Evolutionary conservation across 2,797 vertebrate species (phyloP), one percentile per base, ranked within the genome.

Genomic region (Heteromormyrus szaboi): DNA sequence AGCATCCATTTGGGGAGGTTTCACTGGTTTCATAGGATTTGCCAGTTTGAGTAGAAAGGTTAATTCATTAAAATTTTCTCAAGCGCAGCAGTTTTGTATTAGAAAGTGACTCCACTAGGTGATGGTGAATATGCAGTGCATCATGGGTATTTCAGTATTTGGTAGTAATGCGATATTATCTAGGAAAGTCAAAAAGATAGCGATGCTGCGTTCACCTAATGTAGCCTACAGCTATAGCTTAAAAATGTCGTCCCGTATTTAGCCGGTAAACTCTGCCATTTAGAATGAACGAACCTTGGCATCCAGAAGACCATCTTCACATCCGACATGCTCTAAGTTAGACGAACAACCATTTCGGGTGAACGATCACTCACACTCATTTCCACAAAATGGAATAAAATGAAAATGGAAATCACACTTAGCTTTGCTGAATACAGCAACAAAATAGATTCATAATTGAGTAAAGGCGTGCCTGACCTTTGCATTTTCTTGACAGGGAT

Each of bases 341-440:
- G 19, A 56, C 59, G 8, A 19, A 62, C 51, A 22, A 8, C 37
- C 12, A 56, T 62, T 86, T 59, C 0, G 29, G 33, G 11, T n/a
- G 54, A 62, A 59, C 53, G 51, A 53, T 59, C 85, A 19, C 53
- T 62, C 85, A 29, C 85, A 41, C 54, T 19, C 54, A 41, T 29
- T 86, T 86, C 85, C 53, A 56, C 1, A 86, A 86, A 86, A 33
- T 54, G 85, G 85, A 37, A 54, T n/a, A n/a, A 86, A 59, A 86
- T 44, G 84, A 85, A 85, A 81, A 44, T 19, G 17, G 41, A 85
- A 33, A 85, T 85, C 84, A 85, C 84, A 59, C 29, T 11, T 41
- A 59, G 51, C 50, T 51, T 29, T 54, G 50, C 29, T 86, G 50
- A 56, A 56, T 86, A 53, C 59, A 59, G 51, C 17, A 6, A 56